Base-by-base conservation (phyloP, 2,113 vertebrate genomes). In the Sceloporus tristichus region DNA sequence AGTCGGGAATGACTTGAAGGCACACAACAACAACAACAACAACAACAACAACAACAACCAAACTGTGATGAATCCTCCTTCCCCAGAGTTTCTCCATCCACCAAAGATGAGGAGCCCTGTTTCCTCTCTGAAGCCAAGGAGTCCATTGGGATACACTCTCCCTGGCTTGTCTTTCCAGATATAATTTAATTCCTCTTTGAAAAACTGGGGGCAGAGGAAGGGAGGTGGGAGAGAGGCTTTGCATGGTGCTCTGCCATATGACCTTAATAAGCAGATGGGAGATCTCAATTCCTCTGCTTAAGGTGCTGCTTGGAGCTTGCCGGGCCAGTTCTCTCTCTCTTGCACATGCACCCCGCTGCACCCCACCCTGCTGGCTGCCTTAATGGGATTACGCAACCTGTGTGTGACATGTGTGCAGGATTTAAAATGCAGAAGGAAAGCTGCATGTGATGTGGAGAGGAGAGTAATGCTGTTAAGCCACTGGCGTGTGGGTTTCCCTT, bases 331-430 rank as follows among this genome's bases (percentile, higher is more conserved):
- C 1, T 27, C 10, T 14, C 76, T 53, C 76, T 19, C n/a, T 34
- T 34, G 48, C 48, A 48, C 14, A 2, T 19, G 5, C n/a, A 1
- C 19, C 1, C n/a, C 59, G 2, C 5, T 71, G 25, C 66, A 8
- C 16, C 14, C 65, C 34, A 1, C 19, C 4, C n/a, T 21, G 7
- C 9, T 71, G 25, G 40, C 0, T 0, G 79, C 84, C 59, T 88
- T 92, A 92, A 93, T 91, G 94, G 94, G 94, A 95, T 95, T 91
- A 92, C 79, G 77, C 59, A 82, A 92, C 94, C 91, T 91, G 92
- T 0, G 4, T 0, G 4, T 88, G 82, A 89, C 79, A 79, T 92
- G 92, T 40, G 87, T 86, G 87, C 5, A 84, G 79, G 29, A 88
- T 90, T 85, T 59, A 68, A 59, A 65, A 2, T 25, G 66, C 87